phyloP scores from a whole-genome alignment of 2,797 vertebrate genomes.

The Trichosurus vulpecula region DNA sequence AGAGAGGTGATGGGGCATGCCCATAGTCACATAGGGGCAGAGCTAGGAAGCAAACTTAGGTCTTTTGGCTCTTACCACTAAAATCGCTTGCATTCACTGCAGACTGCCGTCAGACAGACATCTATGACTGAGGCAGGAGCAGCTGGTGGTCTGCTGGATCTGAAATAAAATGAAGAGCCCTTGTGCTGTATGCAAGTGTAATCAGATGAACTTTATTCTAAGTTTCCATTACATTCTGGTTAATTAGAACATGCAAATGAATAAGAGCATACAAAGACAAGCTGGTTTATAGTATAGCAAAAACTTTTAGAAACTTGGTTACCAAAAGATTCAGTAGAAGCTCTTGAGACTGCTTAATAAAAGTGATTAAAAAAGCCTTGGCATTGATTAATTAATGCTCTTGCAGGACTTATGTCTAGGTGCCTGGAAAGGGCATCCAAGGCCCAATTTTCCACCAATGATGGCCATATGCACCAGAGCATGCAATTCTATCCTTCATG shows the following conservation, averaged over 20 bases:
- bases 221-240: conserved; percentile 71
- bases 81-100: neutral
- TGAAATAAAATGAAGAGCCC: conserved; percentile 50
- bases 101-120: neutral
- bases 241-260: conserved; percentile 59
- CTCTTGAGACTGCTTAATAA: conserved; percentile 43
- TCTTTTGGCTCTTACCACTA: neutral
- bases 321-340: conserved; percentile 25
- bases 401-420: neutral
- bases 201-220: conserved; percentile 80
- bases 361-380: conserved; percentile 9
- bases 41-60: neutral
- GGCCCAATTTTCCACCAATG: conserved; percentile 7
- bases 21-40: neutral
- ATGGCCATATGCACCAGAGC: neutral
- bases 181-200: conserved; percentile 25
- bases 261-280: conserved; percentile 64
- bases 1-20: neutral
- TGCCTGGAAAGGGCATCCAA: neutral
- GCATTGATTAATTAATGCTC: neutral
- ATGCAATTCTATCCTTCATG: neutral
- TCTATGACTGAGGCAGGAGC: neutral
- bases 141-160: neutral
- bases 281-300: conserved; percentile 63
- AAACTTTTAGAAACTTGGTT: conserved; percentile 64